These are phyloP conservation scores for Gobiocypris rarus DNA, from an alignment of 2,113 vertebrate species.

Conservation along the genomic window DNA sequence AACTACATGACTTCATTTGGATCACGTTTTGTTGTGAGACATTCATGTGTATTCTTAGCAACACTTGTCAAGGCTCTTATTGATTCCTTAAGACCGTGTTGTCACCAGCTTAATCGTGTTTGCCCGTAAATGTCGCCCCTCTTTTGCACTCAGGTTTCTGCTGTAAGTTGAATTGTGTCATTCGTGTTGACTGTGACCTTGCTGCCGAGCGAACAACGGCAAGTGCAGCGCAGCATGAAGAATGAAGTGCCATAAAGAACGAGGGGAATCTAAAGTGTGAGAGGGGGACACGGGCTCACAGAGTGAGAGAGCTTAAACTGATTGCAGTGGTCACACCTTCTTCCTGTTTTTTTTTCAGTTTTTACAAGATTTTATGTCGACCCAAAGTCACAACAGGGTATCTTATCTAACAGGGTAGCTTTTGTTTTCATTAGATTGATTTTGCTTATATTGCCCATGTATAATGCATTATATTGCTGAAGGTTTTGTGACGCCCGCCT, in stretches of 20 bases:
- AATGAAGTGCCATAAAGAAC: conserved; percentile 41
- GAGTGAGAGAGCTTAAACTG: background rate
- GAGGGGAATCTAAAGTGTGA: conserved; percentile 57
- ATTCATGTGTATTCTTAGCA: conserved; percentile 4
- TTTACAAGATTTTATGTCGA: background rate
- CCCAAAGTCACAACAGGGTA: background rate
- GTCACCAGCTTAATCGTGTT: background rate
- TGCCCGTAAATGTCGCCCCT: background rate
- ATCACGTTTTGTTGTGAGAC: background rate
- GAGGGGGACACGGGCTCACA: conserved; percentile 23
- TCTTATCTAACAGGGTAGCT: too few species aligned
- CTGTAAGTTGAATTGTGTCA: background rate
- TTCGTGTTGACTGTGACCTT: conserved; percentile 53
- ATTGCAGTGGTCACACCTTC: conserved; percentile 1
- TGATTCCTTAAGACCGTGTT: background rate
- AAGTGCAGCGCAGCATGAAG: conserved; percentile 50
- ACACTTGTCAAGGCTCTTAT: background rate
- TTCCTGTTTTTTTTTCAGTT: too few species aligned
- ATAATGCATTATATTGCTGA: too few species aligned
- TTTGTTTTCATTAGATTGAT: background rate
- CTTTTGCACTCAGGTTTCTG: background rate
- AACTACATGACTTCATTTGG: background rate
- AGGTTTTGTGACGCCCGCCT: too few species aligned
- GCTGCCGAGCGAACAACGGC: conserved; percentile 31
- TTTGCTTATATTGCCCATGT: too few species aligned